Evolutionary conservation across 2,888 invertebrate genomes (phyloP).

Genomic region (Dichetophora obliterata): DNA sequence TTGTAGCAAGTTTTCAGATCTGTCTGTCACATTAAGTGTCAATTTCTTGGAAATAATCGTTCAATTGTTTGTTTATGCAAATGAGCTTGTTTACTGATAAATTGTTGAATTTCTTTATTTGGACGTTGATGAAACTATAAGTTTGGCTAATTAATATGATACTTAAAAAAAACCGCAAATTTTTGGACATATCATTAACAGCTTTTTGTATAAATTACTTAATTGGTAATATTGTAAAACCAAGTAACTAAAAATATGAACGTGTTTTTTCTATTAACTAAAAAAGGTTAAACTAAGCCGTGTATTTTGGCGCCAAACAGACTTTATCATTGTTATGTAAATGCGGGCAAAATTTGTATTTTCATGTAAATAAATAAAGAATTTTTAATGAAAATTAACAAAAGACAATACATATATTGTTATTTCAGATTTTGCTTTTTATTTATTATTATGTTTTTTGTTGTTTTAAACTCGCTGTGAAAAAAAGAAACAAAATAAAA

Average conservation of each 20-base stretch:
- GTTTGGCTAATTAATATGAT: too few species aligned
- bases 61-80: too few species aligned
- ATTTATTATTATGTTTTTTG: neutral
- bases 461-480: too few species aligned
- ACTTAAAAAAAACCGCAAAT: neutral
- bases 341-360: neutral
- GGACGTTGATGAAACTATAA: too few species aligned
- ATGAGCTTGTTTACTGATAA: too few species aligned
- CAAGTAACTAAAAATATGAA: neutral
- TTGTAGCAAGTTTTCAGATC: too few species aligned
- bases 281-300: neutral
- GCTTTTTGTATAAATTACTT: neutral
- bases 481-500: neutral
- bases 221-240: neutral
- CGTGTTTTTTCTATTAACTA: neutral
- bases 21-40: too few species aligned
- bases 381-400: neutral
- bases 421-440: neutral
- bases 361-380: neutral
- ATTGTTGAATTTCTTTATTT: too few species aligned
- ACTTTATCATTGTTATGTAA: neutral
- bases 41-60: too few species aligned
- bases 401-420: neutral
- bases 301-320: conserved; percentile 11
- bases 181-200: neutral